Conservation (phyloP, 2,797 vertebrate species). For the Sebastolobus alascanus region DNA sequence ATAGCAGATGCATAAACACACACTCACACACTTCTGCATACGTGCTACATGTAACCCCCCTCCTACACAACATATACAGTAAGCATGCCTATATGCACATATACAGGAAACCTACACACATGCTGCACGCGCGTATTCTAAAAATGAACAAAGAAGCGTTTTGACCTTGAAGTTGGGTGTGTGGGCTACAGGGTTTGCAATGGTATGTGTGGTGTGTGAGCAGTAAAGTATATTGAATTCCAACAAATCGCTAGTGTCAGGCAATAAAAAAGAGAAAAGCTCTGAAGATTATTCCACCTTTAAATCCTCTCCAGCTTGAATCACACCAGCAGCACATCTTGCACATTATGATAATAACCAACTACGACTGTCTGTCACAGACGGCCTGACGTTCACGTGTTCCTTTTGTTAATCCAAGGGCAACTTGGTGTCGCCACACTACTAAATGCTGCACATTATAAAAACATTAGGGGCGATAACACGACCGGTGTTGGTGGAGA, state of each 20-base stretch:
- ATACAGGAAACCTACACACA: background rate
- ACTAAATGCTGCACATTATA: slow-evolving; percentile 44
- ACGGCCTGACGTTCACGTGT: background rate
- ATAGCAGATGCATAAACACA: background rate
- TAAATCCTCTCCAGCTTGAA: slow-evolving; percentile 46
- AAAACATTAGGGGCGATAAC: slow-evolving; percentile 31
- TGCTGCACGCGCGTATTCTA: background rate
- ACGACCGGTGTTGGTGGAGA: background rate
- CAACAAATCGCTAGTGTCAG: slow-evolving; percentile 54
- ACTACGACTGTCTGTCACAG: slow-evolving; percentile 22
- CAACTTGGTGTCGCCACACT: background rate
- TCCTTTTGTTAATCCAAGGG: slow-evolving; percentile 36
- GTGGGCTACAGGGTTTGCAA: background rate
- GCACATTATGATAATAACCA: slow-evolving; percentile 43
- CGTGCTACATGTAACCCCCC: background rate
- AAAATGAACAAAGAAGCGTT: background rate
- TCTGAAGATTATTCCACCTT: slow-evolving; percentile 33
- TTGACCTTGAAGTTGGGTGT: slow-evolving; percentile 58
- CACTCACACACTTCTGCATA: background rate
- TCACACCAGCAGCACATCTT: slow-evolving; percentile 34
- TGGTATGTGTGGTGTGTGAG: slow-evolving; percentile 8
- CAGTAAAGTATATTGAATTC: slow-evolving; percentile 29
- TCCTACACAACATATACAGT: background rate
- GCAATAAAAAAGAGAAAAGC: slow-evolving; percentile 40
- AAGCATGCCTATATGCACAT: background rate